A percentile compares a stretch with the other conserved stretches of the same genome.
Conservation (phyloP, 2,888 invertebrate genomes). For the Acanthoscelides obtectus region DNA sequence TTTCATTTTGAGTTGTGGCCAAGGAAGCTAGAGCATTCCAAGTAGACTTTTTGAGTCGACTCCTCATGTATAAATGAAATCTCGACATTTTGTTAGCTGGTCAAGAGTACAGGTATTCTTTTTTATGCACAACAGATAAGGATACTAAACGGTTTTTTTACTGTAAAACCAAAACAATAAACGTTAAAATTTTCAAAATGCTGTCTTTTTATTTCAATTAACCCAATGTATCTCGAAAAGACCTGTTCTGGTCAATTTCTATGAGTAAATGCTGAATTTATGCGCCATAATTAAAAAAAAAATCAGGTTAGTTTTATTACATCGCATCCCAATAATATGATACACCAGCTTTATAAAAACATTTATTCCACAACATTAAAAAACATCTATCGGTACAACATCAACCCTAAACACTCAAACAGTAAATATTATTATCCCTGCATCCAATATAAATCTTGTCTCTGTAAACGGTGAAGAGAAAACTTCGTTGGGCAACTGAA, state of each 20-base stretch:
- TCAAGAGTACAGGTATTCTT: background rate
- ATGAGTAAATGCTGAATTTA: too few relatives aligned
- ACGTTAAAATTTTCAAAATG: background rate
- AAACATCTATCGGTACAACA: too few relatives aligned
- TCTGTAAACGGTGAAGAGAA: constrained; percentile 70
- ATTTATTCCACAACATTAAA: too few relatives aligned
- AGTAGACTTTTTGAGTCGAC: background rate
- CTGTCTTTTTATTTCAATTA: too few relatives aligned
- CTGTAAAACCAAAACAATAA: background rate
- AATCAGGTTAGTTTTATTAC: too few relatives aligned
- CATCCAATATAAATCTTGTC: constrained; percentile 69
- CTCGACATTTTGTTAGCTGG: background rate
- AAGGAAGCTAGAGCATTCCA: background rate
- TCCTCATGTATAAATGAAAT: background rate
- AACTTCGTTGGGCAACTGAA: constrained; percentile 58
- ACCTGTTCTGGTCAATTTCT: too few relatives aligned
- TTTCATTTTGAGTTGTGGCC: background rate
- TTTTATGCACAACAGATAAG: background rate
- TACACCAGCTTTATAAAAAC: too few relatives aligned
- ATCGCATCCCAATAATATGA: too few relatives aligned
- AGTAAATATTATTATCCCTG: constrained; percentile 72
- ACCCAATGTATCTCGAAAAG: too few relatives aligned
- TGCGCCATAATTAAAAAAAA: too few relatives aligned
- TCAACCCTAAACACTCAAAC: constrained; percentile 46
- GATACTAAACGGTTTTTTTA: background rate